Conservation (phyloP, 2,888 invertebrate species). For the Hypena proboscidalis region DNA sequence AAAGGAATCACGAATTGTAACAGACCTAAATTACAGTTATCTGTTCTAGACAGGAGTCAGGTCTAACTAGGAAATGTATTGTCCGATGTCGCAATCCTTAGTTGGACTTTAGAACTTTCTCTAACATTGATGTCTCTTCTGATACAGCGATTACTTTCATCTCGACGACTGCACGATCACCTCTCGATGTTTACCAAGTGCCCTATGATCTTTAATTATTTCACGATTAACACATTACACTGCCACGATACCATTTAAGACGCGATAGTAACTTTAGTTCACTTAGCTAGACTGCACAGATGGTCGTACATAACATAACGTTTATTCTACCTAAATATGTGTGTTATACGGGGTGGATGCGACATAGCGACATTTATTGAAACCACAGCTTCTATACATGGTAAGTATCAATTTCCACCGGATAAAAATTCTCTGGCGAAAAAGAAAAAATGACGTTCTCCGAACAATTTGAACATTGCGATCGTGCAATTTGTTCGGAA, state of each 20-base stretch:
- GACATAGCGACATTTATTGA: too few species aligned
- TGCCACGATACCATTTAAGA: not conserved
- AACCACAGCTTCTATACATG: too few species aligned
- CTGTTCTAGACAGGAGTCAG: constrained; percentile 45
- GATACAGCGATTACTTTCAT: constrained; percentile 42
- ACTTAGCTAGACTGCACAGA: too few species aligned
- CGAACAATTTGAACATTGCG: too few species aligned
- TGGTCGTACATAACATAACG: too few species aligned
- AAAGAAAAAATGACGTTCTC: too few species aligned
- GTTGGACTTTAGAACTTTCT: constrained; percentile 47
- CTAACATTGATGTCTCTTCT: constrained; percentile 43
- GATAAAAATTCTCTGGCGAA: too few species aligned
- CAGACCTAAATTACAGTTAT: constrained; percentile 46
- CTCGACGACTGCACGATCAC: constrained; percentile 25
- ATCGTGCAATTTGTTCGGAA: too few species aligned
- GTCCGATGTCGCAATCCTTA: constrained; percentile 49
- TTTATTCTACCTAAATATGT: too few species aligned
- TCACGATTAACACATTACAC: constrained; percentile 17
- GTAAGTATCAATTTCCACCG: too few species aligned
- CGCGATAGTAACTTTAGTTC: too few species aligned
- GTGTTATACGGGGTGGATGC: too few species aligned
- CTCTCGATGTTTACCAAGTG: constrained; percentile 18
- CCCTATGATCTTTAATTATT: constrained; percentile 22
- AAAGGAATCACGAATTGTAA: constrained; percentile 27
- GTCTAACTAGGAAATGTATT: constrained; percentile 51